Conservation (phyloP, 1,140 invertebrate species). For the Drosophila miranda region DNA sequence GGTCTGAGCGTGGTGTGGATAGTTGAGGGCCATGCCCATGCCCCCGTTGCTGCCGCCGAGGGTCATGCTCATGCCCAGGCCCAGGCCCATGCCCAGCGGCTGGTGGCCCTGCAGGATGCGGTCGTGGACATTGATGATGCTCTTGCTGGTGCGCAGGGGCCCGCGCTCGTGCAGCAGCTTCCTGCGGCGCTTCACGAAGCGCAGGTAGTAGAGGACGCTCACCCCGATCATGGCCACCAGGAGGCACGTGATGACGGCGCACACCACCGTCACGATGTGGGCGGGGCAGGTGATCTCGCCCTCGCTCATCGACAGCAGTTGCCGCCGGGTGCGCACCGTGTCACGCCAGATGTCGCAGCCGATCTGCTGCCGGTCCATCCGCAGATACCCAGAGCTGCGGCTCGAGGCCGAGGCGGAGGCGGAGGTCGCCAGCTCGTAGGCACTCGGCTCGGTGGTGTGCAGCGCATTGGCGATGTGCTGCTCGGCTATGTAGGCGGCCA, state of each 20-base stretch:
- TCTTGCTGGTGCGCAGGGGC: conserved; percentile 70
- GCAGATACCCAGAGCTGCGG: conserved; percentile 53
- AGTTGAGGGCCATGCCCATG: conserved; percentile 60
- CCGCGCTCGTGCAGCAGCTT: conserved; percentile 74
- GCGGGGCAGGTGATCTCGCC: conserved; percentile 81
- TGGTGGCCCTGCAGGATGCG: conserved; percentile 73
- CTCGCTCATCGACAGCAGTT: conserved; percentile 72
- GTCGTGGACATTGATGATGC: conserved; percentile 79
- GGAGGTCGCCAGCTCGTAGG: conserved; percentile 59
- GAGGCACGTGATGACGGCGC: conserved; percentile 75
- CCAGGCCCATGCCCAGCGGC: conserved; percentile 47
- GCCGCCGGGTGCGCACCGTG: conserved; percentile 52
- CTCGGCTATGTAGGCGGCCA: conserved; percentile 75
- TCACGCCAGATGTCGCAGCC: conserved; percentile 81
- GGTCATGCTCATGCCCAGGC: conserved; percentile 67
- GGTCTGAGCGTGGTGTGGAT: conserved; percentile 72
- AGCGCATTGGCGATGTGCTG: conserved; percentile 68
- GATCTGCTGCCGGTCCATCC: conserved; percentile 76
- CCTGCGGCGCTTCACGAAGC: conserved; percentile 74
- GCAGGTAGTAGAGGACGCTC: conserved; percentile 79
- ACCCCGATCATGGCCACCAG: conserved; percentile 74
- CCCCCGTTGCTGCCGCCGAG: conserved; percentile 46
- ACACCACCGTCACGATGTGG: conserved; percentile 81
- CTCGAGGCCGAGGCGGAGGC: conserved; percentile 20
- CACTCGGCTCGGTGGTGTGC: conserved; percentile 68